These are phyloP conservation scores for Battus philenor DNA, from an alignment of 1,140 invertebrate genomes.

Conservation along the genomic window DNA sequence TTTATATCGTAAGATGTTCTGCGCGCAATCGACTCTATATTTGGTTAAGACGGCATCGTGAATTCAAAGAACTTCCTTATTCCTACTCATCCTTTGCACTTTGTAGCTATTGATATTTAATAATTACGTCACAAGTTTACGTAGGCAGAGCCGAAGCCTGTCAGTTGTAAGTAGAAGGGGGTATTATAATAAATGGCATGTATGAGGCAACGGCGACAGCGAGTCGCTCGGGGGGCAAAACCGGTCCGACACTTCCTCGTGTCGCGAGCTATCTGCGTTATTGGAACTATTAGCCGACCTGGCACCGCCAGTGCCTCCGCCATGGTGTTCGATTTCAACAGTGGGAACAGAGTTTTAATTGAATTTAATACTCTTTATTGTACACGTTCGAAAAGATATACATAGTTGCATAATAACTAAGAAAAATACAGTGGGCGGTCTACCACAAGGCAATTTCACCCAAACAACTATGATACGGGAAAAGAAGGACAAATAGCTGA, in stretches of 20 bases:
- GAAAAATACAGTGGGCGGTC: no score
- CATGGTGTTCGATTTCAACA: slow-evolving; percentile 2
- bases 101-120: slow-evolving; percentile 19
- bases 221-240: slow-evolving; percentile 37
- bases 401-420: no score
- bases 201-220: slow-evolving; percentile 41
- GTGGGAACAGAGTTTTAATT: no score
- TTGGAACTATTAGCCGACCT: slow-evolving; percentile 38
- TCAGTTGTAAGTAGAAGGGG: slow-evolving; percentile 36
- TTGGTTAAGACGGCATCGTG: slow-evolving; percentile 1
- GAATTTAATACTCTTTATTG: no score
- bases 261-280: slow-evolving; percentile 42
- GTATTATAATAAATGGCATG: slow-evolving; percentile 55
- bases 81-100: slow-evolving; percentile 16
- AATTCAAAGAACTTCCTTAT: slow-evolving; percentile 19
- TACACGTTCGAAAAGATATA: no score
- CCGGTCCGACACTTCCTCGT: slow-evolving; percentile 54
- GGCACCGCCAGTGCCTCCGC: slow-evolving; percentile 19
- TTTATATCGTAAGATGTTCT: no score
- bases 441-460: no score
- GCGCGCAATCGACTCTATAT: slow-evolving; percentile 1
- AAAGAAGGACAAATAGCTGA: no score
- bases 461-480: no score
- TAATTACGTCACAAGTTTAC: slow-evolving; percentile 39
- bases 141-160: slow-evolving; percentile 36